Conservation (phyloP, 2,888 invertebrate species). For the Lutraria lutraria region DNA sequence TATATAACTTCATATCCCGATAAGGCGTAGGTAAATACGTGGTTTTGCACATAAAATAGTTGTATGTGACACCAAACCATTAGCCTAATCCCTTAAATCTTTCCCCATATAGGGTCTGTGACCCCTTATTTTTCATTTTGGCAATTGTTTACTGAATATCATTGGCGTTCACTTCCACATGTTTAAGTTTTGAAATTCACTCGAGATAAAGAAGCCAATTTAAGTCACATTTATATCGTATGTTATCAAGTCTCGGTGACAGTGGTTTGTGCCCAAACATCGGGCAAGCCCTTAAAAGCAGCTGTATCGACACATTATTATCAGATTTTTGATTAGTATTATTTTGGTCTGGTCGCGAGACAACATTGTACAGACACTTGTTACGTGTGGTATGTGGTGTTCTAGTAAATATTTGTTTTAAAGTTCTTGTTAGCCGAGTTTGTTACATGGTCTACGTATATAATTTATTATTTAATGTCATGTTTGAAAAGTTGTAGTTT, state of each 20-base stretch:
- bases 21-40: conserved; percentile 36
- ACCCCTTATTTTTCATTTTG: conserved; percentile 34
- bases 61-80: conserved; percentile 33
- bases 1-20: conserved; percentile 30
- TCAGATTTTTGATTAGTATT: not conserved
- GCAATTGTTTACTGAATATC: not conserved
- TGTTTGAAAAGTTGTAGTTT: too few relatives aligned
- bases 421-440: too few relatives aligned
- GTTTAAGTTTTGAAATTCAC: conserved; percentile 46
- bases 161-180: conserved; percentile 9
- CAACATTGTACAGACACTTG: too few relatives aligned
- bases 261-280: conserved; percentile 18
- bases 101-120: conserved; percentile 14
- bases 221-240: conserved; percentile 36
- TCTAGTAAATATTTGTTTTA: too few relatives aligned
- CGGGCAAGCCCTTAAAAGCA: not conserved
- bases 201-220: conserved; percentile 47
- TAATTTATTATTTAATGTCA: too few relatives aligned
- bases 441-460: too few relatives aligned
- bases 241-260: conserved; percentile 31
- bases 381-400: not conserved
- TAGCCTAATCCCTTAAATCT: conserved; percentile 45
- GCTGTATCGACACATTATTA: not conserved
- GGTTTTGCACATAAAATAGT: conserved; percentile 28
- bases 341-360: not conserved